Evolutionary conservation across 1,140 invertebrate species (phyloP).

Genomic region (Drosophila arizonae): DNA sequence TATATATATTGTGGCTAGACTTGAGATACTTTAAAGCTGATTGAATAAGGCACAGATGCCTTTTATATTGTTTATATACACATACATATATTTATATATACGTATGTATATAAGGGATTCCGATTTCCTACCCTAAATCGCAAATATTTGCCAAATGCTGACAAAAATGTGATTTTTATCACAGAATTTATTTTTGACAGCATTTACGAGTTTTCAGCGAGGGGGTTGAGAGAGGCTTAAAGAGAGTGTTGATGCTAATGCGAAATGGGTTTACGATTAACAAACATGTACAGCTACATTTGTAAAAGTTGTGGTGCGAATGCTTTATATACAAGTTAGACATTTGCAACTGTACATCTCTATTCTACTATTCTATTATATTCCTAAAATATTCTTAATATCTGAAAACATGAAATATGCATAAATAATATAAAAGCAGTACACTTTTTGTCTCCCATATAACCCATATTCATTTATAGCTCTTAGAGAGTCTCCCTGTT

Average conservation of each 20-base stretch:
- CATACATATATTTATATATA: not conserved
- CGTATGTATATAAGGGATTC: slow-evolving; percentile 2
- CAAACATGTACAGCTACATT: too few species aligned
- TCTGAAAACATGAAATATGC: too few species aligned
- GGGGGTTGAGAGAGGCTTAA: slow-evolving; percentile 1
- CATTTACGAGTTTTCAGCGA: slow-evolving; percentile 5
- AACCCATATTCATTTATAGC: too few species aligned
- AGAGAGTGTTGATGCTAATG: not conserved
- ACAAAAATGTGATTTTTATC: slow-evolving; percentile 32
- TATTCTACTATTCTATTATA: too few species aligned
- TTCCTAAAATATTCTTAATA: too few species aligned
- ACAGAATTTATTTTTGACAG: slow-evolving; percentile 24
- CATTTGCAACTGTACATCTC: too few species aligned
- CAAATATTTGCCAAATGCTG: slow-evolving; percentile 15
- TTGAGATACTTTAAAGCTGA: slow-evolving; percentile 58
- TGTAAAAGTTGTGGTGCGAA: too few species aligned
- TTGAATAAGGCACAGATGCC: slow-evolving; percentile 44
- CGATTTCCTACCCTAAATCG: not conserved
- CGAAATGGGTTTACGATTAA: not conserved
- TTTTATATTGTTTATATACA: not conserved
- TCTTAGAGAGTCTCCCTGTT: not conserved
- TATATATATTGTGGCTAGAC: not conserved
- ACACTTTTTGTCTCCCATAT: too few species aligned
- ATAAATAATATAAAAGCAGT: too few species aligned
- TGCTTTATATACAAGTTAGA: too few species aligned